Evolutionary conservation across 2,888 invertebrate genomes (phyloP).

Genomic region (Chrysodeixis includens): DNA sequence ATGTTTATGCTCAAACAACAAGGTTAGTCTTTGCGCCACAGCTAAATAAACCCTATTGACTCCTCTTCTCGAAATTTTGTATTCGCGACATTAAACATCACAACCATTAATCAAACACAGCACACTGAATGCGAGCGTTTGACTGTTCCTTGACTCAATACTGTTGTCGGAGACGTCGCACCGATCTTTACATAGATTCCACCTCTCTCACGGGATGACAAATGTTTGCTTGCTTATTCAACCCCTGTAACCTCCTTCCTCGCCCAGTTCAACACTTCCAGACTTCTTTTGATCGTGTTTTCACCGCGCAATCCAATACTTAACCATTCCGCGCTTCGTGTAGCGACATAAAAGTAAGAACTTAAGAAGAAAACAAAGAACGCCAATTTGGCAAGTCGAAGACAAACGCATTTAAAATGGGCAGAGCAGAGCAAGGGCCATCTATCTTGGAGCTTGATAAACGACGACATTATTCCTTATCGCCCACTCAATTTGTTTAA

Average conservation of each 20-base stretch:
- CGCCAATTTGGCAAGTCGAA: constrained; percentile 88
- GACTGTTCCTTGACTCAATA: constrained; percentile 54
- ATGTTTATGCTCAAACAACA: constrained; percentile 47
- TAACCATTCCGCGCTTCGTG: constrained; percentile 61
- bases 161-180: constrained; percentile 52
- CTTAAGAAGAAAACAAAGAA: constrained; percentile 83
- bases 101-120: constrained; percentile 56
- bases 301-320: constrained; percentile 63
- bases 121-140: constrained; percentile 40
- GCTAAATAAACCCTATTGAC: constrained; percentile 44
- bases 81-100: constrained; percentile 50
- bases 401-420: constrained; percentile 90
- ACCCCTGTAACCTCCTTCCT: constrained; percentile 70
- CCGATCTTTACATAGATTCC: constrained; percentile 66
- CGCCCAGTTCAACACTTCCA: constrained; percentile 64
- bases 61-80: constrained; percentile 40
- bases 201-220: constrained; percentile 74
- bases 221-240: constrained; percentile 78
- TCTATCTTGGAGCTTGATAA: constrained; percentile 88
- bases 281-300: constrained; percentile 61
- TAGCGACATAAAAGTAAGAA: constrained; percentile 75
- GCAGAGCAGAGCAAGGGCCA: constrained; percentile 87
- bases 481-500: constrained; percentile 90
- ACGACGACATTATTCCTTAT: constrained; percentile 89
- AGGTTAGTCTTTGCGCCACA: constrained; percentile 34